Evolutionary conservation across 2,888 invertebrate genomes (phyloP).

Genomic region (Polia nebulosa): DNA sequence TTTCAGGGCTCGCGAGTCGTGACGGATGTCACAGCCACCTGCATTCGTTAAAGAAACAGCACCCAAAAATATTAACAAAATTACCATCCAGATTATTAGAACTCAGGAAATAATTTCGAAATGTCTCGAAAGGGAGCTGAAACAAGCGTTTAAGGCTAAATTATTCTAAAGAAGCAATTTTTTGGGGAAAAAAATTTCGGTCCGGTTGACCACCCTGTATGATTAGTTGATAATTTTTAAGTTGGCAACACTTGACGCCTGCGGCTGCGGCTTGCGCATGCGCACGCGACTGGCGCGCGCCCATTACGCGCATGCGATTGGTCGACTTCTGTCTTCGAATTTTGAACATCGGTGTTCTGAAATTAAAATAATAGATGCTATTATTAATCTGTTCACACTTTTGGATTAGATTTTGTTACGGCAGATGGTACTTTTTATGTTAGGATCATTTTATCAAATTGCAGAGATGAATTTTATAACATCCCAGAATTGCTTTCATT

Average conservation of each 20-base stretch:
- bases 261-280: constrained; percentile 75
- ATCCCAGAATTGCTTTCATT: neutral
- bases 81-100: constrained; percentile 62
- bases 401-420: constrained; percentile 55
- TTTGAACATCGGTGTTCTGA: constrained; percentile 56
- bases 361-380: constrained; percentile 64
- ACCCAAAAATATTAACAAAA: constrained; percentile 57
- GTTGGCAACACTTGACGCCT: constrained; percentile 79
- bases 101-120: constrained; percentile 67
- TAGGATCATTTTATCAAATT: neutral
- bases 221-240: constrained; percentile 83
- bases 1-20: constrained; percentile 21
- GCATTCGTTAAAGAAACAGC: constrained; percentile 48
- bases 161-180: constrained; percentile 85
- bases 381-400: constrained; percentile 69
- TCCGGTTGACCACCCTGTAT: constrained; percentile 81
- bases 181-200: constrained; percentile 69
- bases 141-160: constrained; percentile 80
- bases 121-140: constrained; percentile 63
- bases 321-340: constrained; percentile 60
- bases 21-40: constrained; percentile 29
- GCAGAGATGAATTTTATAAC: neutral
- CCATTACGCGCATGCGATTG: constrained; percentile 81
- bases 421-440: constrained; percentile 31
- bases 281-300: constrained; percentile 82